These are phyloP conservation scores for Acanthosepion lycidas DNA, from an alignment of 2,888 invertebrate species.

Conservation along the genomic window DNA sequence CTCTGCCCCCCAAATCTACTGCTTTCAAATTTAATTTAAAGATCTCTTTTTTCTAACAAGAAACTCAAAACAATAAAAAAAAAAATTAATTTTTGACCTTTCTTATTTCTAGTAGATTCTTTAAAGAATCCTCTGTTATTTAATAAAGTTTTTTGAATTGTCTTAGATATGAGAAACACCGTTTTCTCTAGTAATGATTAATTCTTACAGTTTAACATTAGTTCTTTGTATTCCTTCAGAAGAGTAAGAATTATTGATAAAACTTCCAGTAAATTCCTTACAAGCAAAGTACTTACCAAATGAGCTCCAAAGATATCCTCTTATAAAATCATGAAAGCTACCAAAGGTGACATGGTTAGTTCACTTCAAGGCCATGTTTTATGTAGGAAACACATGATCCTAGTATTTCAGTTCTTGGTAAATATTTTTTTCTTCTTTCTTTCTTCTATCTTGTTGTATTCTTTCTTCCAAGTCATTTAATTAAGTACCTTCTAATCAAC, in stretches of 20 bases:
- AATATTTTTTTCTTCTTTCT: neutral
- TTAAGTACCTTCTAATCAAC: neutral
- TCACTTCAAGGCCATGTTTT: neutral
- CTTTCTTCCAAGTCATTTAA: neutral
- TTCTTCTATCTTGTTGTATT: neutral
- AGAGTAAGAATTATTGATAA: neutral
- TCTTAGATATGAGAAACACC: no score
- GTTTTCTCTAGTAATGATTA: neutral
- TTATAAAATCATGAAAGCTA: neutral
- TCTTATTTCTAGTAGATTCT: no score
- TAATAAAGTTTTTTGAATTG: no score
- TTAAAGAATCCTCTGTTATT: no score
- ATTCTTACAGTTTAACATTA: neutral
- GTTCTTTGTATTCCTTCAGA: neutral
- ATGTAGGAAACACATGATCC: neutral
- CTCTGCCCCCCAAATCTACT: no score
- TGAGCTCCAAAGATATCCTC: neutral
- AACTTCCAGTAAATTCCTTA: neutral
- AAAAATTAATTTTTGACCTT: no score
- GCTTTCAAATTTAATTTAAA: no score
- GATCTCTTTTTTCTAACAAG: no score
- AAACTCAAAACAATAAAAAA: no score
- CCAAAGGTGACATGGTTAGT: neutral
- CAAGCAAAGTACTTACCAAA: neutral
- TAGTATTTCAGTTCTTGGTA: neutral